Evolutionary conservation across 2,797 vertebrate genomes (phyloP).

Genomic region (Meda fulgida): DNA sequence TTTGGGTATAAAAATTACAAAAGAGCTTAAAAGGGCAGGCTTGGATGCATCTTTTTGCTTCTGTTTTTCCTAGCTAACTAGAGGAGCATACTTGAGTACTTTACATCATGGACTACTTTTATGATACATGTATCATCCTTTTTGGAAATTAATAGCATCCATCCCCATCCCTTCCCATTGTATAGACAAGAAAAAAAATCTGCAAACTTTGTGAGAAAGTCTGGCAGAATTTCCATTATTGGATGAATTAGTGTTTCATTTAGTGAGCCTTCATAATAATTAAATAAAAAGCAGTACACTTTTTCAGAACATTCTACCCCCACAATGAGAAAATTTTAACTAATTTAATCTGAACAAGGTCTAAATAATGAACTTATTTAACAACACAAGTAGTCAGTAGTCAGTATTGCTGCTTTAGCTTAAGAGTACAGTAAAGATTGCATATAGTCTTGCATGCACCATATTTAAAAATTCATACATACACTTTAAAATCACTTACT

Average conservation of each 20-base stretch:
- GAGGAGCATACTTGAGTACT: not conserved
- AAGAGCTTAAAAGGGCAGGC: not conserved
- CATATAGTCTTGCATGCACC: conserved; percentile 46
- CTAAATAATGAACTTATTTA: not conserved
- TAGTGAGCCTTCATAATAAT: not conserved
- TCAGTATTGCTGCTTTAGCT: conserved; percentile 44
- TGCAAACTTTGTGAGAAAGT: not conserved
- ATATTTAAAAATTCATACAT: conserved; percentile 65
- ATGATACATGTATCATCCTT: not conserved
- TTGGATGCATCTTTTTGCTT: not conserved
- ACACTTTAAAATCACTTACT: conserved; percentile 61
- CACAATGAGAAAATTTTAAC: not conserved
- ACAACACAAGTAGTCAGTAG: not conserved
- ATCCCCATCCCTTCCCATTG: not conserved
- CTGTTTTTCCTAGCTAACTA: not conserved
- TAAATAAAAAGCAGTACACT: not conserved
- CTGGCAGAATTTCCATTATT: not conserved
- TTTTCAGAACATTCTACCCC: not conserved
- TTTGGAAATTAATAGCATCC: not conserved
- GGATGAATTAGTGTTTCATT: not conserved
- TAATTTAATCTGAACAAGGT: not conserved
- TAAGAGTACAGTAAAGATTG: conserved; percentile 30
- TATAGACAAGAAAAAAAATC: not conserved
- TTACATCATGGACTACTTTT: not conserved
- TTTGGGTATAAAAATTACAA: not conserved